Evolutionary conservation across 1,140 invertebrate genomes (phyloP), one percentile per base, ranked within the genome.

Genomic region (Nymphalis io): DNA sequence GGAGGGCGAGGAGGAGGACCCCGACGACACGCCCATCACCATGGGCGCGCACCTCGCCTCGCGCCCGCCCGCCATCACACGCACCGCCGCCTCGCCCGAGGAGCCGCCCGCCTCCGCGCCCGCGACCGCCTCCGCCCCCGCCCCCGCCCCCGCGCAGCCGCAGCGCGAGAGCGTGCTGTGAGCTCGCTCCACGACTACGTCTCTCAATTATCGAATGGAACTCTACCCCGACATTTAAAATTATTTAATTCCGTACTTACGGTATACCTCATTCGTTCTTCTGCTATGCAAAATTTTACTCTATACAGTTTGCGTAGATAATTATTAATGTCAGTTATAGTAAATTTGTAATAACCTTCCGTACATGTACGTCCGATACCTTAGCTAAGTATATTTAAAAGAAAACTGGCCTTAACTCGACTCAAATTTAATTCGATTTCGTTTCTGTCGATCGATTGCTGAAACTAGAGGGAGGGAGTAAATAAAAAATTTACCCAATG

Each of bases 1-100:
- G 73, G 96, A 97, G 80, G 95, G 95, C 81, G 93, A 93, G n/a
- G 95, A 93, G 16, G 95, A 95, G 46, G 95, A 95, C 76, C 89
- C 88, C 0, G 92, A 93, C 40, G 94, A 95, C 83, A 93, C 94
- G 21, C 94, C 94, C 27, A 95, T 95, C 66, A 95, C 94, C 12
- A 95, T 95, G 89, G 94, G 93, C 1, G 78, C 81, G 11, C 78
- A 66, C 48, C 57, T 83, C 5, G 72, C 83, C 20, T 61, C 87
- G 3, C 92, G 93, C 72, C 89, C 93, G 6, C 93, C 93, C 10
- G 92, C 93, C 63, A 93, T 93, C 78, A 87, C 87, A 4, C 84
- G 85, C 65, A 91, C 85, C 20, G 92, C 93, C 10, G 88, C 92
- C 39, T 89, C 91, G 1, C 90, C 91, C 46, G 81, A 79, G 38